phyloP scores from a whole-genome alignment of 2,113 vertebrate species.

The Mobula birostris region DNA sequence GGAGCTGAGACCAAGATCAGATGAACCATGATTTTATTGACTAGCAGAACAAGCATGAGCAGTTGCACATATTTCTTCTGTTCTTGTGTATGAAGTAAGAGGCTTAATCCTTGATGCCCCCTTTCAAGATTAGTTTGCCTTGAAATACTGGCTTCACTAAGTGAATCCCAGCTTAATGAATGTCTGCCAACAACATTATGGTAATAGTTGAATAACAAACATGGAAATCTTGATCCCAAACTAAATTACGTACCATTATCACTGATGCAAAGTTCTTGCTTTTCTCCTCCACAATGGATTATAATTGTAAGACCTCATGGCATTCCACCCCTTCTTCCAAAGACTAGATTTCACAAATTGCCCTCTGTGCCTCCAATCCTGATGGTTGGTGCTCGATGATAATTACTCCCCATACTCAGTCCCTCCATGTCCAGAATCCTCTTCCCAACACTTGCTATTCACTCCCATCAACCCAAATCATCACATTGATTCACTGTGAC shows the following conservation, averaged over 20 bases:
- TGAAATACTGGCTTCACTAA: no score
- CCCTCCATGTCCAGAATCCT: neutral
- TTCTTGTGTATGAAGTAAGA: neutral
- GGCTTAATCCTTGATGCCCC: neutral
- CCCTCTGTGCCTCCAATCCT: no score
- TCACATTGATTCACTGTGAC: neutral
- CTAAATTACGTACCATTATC: neutral
- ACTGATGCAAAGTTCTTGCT: no score
- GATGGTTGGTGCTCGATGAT: no score
- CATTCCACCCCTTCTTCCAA: no score
- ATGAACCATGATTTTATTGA: no score
- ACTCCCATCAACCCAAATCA: neutral
- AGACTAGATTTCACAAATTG: no score
- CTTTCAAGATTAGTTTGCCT: neutral
- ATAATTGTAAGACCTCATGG: no score
- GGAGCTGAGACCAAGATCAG: no score
- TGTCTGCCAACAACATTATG: neutral
- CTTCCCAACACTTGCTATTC: neutral
- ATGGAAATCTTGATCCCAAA: neutral
- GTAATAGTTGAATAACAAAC: neutral
- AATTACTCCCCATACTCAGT: neutral
- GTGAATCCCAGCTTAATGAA: neutral
- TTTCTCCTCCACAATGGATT: no score
- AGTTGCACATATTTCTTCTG: no score
- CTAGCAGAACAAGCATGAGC: no score